Evolutionary conservation across 2,113 vertebrate species (phyloP), one percentile per base, ranked within the genome.

Genomic region (Bos javanicus): DNA sequence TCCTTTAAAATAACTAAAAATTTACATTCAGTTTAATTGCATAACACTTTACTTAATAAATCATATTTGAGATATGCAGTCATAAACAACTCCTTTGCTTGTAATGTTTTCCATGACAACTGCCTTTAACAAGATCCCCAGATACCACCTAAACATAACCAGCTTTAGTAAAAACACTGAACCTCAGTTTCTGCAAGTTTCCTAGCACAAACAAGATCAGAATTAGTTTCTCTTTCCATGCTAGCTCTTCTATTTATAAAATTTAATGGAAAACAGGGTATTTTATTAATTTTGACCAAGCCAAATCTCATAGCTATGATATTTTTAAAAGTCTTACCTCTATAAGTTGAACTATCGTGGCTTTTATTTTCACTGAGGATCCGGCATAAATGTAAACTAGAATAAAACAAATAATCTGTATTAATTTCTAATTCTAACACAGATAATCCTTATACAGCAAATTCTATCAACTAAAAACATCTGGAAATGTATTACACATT

Each of bases 381-480:
- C 96, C 99, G 99, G 98, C 99, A 99, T 88, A 99, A 99, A 91
- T 99, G 99, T 97, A 99, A 99, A 97, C 99, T 99, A 98, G 84
- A 98, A 99, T 26, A 95, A 98, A 98, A 97, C 4, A 97, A 96
- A 96, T 8, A 91, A 74, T 39, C 54, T 86, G 46, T 81, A 97
- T 98, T 76, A 94, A 97, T 92, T 97, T 97, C 43, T 56, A 89
- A 56, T 86, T 3, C 28, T 82, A 95, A 93, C 71, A 94, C 2
- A 30, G 21, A 26, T 71, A 33, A 92, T 87, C 71, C 54, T 89
- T 78, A 95, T 1, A 81, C 1, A 96, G 21, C 33, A 95, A 96
- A 86, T 90, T 97, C 33, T 50, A 92, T 56, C 78, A 93, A 85
- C 33, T 64, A 87, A 97, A 98, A 74, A 84, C 48, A 93, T 36